Conservation (phyloP, 2,113 vertebrate species). For the Corythornis cristatus region DNA sequence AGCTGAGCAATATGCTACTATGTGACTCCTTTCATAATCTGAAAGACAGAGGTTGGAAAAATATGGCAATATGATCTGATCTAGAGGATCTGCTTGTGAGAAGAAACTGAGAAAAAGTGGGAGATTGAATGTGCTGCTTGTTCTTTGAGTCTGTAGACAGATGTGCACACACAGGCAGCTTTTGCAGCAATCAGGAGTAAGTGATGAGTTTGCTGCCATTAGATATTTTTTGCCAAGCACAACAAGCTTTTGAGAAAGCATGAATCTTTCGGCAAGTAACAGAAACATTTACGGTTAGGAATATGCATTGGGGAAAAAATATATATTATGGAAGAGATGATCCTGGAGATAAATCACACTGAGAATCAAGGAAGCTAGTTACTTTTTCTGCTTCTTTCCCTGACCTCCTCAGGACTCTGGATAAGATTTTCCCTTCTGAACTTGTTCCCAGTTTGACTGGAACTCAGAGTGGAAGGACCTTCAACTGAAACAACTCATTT, state of each 20-base stretch:
- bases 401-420: not conserved
- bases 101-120: conserved; percentile 5
- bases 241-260: conserved; percentile 54
- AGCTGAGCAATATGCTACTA: not conserved
- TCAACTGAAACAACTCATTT: not conserved
- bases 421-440: not conserved
- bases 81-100: not conserved
- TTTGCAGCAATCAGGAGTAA: conserved; percentile 60
- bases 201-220: conserved; percentile 62
- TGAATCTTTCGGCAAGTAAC: conserved; percentile 46
- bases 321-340: conserved; percentile 58
- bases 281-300: conserved; percentile 52
- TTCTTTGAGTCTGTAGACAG: conserved; percentile 36
- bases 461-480: not conserved
- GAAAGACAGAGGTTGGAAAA: conserved; percentile 37
- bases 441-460: not conserved
- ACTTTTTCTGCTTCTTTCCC: conserved; percentile 16
- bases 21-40: not conserved
- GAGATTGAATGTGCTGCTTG: conserved; percentile 42
- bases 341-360: conserved; percentile 16
- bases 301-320: conserved; percentile 35
- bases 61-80: not conserved
- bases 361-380: conserved; percentile 29
- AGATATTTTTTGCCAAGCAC: conserved; percentile 57
- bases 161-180: conserved; percentile 37